phyloP scores from a whole-genome alignment of 1,140 invertebrate genomes.

The Mactra quadrangularis region DNA sequence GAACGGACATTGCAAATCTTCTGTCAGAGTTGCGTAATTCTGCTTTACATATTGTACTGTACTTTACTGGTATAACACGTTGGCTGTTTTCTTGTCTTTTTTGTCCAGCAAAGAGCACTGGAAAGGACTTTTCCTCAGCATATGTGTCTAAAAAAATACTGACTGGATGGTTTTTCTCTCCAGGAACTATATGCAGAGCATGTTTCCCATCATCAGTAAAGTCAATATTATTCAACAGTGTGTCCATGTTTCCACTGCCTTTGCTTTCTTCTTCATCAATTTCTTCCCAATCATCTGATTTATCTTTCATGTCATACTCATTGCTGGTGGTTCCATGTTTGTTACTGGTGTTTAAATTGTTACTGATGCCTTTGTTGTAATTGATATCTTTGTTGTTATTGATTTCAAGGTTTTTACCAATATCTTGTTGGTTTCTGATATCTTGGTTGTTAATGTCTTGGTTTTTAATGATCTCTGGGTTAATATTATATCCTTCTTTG shows the following conservation, averaged over 20 bases:
- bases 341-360: too few species aligned
- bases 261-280: conserved; percentile 36
- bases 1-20: conserved; percentile 54
- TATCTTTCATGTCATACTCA: not conserved
- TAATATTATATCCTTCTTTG: too few species aligned
- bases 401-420: too few species aligned
- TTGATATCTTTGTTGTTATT: too few species aligned
- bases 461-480: not conserved
- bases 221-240: conserved; percentile 50
- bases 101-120: conserved; percentile 58
- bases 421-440: too few species aligned
- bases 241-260: conserved; percentile 55
- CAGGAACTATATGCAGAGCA: conserved; percentile 63
- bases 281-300: conserved; percentile 43
- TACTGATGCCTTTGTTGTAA: too few species aligned
- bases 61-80: conserved; percentile 30
- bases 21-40: conserved; percentile 58
- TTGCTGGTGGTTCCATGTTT: too few species aligned
- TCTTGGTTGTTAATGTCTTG: too few species aligned
- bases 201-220: conserved; percentile 59
- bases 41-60: conserved; percentile 64
- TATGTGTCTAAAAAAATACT: conserved; percentile 56
- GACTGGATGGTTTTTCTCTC: conserved; percentile 57
- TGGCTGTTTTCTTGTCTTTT: conserved; percentile 33
- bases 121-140: conserved; percentile 66